These are phyloP conservation scores for Chionis minor DNA, from an alignment of 2,113 vertebrate genomes.

Conservation along the genomic window DNA sequence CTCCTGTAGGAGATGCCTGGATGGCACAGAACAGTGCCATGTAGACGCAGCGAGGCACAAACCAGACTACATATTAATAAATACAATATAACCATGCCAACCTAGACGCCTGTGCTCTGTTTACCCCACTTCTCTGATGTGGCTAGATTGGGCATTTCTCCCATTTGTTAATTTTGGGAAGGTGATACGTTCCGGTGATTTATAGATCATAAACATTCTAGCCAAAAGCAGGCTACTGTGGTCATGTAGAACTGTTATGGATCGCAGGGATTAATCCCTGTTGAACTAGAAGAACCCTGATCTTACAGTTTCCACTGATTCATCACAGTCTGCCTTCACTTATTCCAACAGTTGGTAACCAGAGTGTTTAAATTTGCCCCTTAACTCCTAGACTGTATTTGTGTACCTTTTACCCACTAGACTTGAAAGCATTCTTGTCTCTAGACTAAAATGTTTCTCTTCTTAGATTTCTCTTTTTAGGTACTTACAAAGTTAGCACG, in stretches of 20 bases:
- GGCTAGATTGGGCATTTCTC: background rate
- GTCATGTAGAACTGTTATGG: background rate
- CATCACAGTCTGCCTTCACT: background rate
- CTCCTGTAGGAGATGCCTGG: background rate
- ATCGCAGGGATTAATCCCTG: background rate
- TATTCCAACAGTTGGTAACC: background rate
- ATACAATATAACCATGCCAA: background rate
- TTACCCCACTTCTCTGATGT: background rate
- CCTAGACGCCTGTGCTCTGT: background rate
- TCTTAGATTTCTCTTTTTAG: background rate
- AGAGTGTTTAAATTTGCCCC: background rate
- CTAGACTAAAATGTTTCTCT: background rate
- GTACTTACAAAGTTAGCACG: background rate
- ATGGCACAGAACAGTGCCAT: background rate
- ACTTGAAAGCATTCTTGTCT: background rate
- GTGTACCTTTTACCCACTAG: background rate
- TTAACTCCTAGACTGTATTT: background rate
- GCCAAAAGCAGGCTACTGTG: background rate
- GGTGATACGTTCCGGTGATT: background rate
- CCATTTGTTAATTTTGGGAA: background rate
- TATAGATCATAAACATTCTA: background rate
- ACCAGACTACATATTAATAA: background rate
- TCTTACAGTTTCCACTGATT: background rate
- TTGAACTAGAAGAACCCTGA: background rate
- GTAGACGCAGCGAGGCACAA: background rate